These are phyloP conservation scores for Dinothrombium tinctorium DNA, from an alignment of 1,140 invertebrate genomes.

Conservation along the genomic window DNA sequence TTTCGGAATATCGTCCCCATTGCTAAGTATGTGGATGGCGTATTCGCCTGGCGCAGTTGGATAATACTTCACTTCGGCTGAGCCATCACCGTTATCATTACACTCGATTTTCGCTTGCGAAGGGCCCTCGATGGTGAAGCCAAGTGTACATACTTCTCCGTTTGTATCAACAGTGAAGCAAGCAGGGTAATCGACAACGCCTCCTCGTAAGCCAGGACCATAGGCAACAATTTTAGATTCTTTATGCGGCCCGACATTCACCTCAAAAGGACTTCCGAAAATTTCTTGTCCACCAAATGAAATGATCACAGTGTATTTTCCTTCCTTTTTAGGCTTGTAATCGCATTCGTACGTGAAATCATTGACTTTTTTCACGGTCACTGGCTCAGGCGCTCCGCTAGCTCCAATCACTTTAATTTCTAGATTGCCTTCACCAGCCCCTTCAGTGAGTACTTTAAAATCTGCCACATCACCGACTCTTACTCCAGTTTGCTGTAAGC, in stretches of 20 bases:
- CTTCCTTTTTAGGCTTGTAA: slow-evolving; percentile 47
- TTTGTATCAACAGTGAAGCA: slow-evolving; percentile 75
- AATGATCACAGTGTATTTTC: slow-evolving; percentile 49
- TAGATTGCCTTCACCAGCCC: slow-evolving; percentile 52
- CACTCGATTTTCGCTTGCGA: slow-evolving; percentile 70
- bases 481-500: slow-evolving; percentile 52
- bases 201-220: slow-evolving; percentile 58
- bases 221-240: slow-evolving; percentile 56
- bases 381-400: slow-evolving; percentile 23
- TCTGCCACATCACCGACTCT: slow-evolving; percentile 59
- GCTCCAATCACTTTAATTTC: slow-evolving; percentile 55
- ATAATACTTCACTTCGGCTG: slow-evolving; percentile 55
- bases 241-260: slow-evolving; percentile 59
- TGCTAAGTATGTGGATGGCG: slow-evolving; percentile 64
- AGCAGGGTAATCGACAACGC: slow-evolving; percentile 56
- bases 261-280: slow-evolving; percentile 48
- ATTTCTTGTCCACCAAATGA: slow-evolving; percentile 50
- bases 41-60: slow-evolving; percentile 70
- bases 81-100: slow-evolving; percentile 64
- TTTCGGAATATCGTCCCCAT: slow-evolving; percentile 53
- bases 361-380: slow-evolving; percentile 25
- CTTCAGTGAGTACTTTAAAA: slow-evolving; percentile 57
- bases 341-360: slow-evolving; percentile 40
- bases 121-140: slow-evolving; percentile 71
- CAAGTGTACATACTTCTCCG: slow-evolving; percentile 61